These are phyloP conservation scores for Heteromurus nitidus DNA, from an alignment of 2,888 invertebrate species.

Conservation along the genomic window DNA sequence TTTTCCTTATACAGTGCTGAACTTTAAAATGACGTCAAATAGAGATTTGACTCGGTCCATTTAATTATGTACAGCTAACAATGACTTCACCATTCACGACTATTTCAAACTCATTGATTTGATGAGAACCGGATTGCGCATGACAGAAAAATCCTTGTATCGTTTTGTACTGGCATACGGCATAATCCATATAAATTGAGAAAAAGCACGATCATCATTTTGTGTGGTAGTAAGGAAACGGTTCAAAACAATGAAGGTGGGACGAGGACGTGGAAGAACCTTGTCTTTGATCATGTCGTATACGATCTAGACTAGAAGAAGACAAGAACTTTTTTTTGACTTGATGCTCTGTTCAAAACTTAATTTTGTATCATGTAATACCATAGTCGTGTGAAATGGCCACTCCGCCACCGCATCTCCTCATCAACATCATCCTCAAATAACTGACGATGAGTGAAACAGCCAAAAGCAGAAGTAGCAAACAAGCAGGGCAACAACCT, in stretches of 20 bases:
- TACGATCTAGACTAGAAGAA: neutral
- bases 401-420: slow-evolving; percentile 18
- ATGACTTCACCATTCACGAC: neutral
- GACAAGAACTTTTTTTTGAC: neutral
- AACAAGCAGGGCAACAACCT: slow-evolving; percentile 62
- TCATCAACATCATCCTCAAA: slow-evolving; percentile 37
- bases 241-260: slow-evolving; percentile 42
- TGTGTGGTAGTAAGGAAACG: slow-evolving; percentile 31
- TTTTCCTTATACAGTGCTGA: neutral
- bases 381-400: slow-evolving; percentile 43
- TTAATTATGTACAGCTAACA: neutral
- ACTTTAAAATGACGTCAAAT: neutral
- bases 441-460: slow-evolving; percentile 47
- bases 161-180: neutral
- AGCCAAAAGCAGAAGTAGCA: slow-evolving; percentile 32
- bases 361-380: slow-evolving; percentile 26
- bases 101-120: neutral
- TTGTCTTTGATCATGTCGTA: slow-evolving; percentile 18
- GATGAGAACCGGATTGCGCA: slow-evolving; percentile 9
- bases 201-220: slow-evolving; percentile 47
- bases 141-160: neutral
- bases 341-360: neutral
- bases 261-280: slow-evolving; percentile 53
- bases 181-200: slow-evolving; percentile 42
- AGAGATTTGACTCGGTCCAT: neutral